Base-by-base conservation (phyloP, 53 echinoderm and acorn worm genomes). In the Holothuria leucospilota region DNA sequence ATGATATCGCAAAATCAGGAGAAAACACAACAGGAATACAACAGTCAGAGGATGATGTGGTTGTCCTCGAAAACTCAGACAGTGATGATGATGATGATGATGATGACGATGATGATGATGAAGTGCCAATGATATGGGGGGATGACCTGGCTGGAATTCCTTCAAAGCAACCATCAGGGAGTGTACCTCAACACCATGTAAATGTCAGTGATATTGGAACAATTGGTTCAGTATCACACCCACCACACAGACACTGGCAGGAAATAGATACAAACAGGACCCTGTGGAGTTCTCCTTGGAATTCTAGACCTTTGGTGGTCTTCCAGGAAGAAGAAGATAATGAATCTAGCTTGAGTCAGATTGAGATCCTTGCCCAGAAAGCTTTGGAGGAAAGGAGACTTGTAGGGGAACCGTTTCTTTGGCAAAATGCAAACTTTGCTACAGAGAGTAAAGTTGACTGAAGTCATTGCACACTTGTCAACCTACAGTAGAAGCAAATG, bases 51-150 rank as follows among this genome's bases (percentile, higher is more conserved):
- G 80, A 60, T 27, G 80, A 80, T 10, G 84, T 66, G 49, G 46
- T 64, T n/a, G 28, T 66, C 68, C 27, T 83, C 20, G 65, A 66
- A 39, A 42, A 42, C 24, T 67, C 84, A 5, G 68, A 83, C 25
- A 62, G 39, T 39, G 84, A 83, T 14, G 67, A 83, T 21, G 49
- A 12, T 20, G 84, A 83, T 61, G 83, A 82, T 38, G 41, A 72
- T 34, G 23, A 5, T 1, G 23, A 25, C 0, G 34, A 34, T 67
- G 68, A 25, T 28, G 62, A 59, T 9, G 78, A 78, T 13, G 78
- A 58, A n/a, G 84, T 83, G 9, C 84, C 84, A 23, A 42, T 83
- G 21, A 83, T 83, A 23, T 83, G 84, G 84, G 84, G 84, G 21
- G 68, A 83, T 20, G 56, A 56, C 56, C 56, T 56, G 18, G 56